Evolutionary conservation across 2,888 invertebrate genomes (phyloP).

Genomic region (Hedya salicella): DNA sequence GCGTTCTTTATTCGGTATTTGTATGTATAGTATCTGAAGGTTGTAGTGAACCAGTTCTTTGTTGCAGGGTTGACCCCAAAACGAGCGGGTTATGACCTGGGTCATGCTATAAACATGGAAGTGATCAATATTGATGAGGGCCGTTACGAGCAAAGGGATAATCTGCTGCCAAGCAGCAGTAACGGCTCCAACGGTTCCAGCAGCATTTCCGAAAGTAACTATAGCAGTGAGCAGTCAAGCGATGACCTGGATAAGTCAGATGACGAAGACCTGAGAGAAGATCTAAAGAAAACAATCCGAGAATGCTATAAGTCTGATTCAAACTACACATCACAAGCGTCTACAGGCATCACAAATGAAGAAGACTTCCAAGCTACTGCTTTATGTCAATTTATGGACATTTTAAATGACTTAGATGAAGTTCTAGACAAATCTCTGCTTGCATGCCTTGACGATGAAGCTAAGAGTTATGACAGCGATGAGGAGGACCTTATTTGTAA

Average conservation of each 20-base stretch:
- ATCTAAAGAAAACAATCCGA: conserved; percentile 77
- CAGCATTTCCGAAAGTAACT: conserved; percentile 66
- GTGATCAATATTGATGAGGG: conserved; percentile 73
- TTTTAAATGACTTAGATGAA: conserved; percentile 85
- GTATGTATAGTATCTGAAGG: conserved; percentile 45
- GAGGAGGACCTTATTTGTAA: conserved; percentile 81
- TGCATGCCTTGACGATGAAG: conserved; percentile 73
- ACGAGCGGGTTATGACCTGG: conserved; percentile 76
- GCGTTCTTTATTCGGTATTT: conserved; percentile 51
- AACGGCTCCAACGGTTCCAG: conserved; percentile 72
- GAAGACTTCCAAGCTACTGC: conserved; percentile 81
- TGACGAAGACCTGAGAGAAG: conserved; percentile 75
- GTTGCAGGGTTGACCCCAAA: conserved; percentile 74
- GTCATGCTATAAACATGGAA: conserved; percentile 81
- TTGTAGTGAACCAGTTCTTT: conserved; percentile 47
- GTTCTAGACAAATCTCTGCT: conserved; percentile 83
- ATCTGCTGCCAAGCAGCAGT: conserved; percentile 63
- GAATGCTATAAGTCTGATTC: conserved; percentile 80
- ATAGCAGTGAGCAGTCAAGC: conserved; percentile 59
- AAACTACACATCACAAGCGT: conserved; percentile 74
- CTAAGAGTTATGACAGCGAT: conserved; percentile 71
- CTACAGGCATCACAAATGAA: conserved; percentile 74
- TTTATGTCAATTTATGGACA: conserved; percentile 81
- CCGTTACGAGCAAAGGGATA: conserved; percentile 71
- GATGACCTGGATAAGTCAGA: conserved; percentile 71